Base-by-base conservation (phyloP, 2,888 invertebrate species). In the Xylocampa areola region DNA sequence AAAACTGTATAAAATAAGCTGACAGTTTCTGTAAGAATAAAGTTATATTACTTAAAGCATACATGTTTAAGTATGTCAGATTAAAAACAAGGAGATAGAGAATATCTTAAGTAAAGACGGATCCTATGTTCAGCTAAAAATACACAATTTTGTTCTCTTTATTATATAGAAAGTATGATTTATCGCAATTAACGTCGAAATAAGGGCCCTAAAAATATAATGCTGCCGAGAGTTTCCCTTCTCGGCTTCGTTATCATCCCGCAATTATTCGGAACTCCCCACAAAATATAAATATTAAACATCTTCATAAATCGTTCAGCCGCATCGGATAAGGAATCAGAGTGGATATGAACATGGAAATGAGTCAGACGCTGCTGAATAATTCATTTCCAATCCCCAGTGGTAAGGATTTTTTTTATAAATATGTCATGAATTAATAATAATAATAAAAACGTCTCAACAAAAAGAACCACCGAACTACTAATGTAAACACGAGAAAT, bases 301-400 rank as follows among this genome's bases (percentile, higher is more conserved):
- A 19, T 11, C 36, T 23, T 44, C 6, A 7, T 25, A 37, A 23
- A 29, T 50, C 43, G n/a, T 40, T 30, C 14, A 14, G 21, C 25
- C 27, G 8, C 29, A 19, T 11, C 44, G 48, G 43, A 52, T 40
- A 44, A 16, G 25, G 14, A 40, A 53, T 50, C 41, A 37, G 8
- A 5, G 10, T 13, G 54, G 54, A 51, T 40, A 64, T 64, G 48
- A 51, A 27, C 14, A n/a, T 43, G 68, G 60, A 67, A 68, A 60
- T 64, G 54, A 51, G 40, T 37, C 50, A 54, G 64, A 19, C 33
- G 36, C 5, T 16, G n/a, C n/a, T n/a, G n/a, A n/a, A n/a, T 16
- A 37, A 54, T 5, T 40, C 30, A 35, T 45, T 25, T 21, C 30
- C 13, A 11, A 13, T 8, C 16, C 25, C 16, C 6, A 17, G 16